These are phyloP conservation scores for Mola mola DNA, from an alignment of 2,113 vertebrate species.

Conservation along the genomic window DNA sequence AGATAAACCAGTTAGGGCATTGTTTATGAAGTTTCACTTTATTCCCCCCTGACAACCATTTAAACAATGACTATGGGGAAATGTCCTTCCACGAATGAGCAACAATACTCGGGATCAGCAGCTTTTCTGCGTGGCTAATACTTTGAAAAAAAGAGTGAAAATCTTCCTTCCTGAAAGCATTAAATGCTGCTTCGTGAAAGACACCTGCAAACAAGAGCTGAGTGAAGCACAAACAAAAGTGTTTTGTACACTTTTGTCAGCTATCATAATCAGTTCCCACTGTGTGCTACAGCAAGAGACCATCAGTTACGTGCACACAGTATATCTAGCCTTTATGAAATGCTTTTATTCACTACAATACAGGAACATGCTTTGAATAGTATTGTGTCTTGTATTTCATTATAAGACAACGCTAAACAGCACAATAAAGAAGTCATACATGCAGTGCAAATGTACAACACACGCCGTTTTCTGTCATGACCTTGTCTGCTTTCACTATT, in stretches of 20 bases:
- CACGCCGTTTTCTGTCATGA: constrained; percentile 35
- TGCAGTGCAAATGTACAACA: too few relatives aligned
- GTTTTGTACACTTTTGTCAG: constrained; percentile 84
- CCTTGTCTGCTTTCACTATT: constrained; percentile 53
- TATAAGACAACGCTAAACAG: too few relatives aligned
- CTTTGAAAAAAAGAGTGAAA: constrained; percentile 87
- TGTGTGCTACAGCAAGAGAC: constrained; percentile 53
- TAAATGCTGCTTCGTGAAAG: constrained; percentile 87
- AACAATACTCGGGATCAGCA: constrained; percentile 90
- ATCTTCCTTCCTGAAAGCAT: constrained; percentile 96
- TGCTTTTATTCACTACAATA: too few relatives aligned
- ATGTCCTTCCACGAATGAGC: constrained; percentile 88
- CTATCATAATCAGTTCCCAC: constrained; percentile 50
- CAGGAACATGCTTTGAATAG: too few relatives aligned
- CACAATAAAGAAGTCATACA: background rate
- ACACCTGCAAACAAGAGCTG: constrained; percentile 91
- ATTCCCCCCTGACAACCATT: constrained; percentile 97
- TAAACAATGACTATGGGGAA: constrained; percentile 97
- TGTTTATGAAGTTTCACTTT: constrained; percentile 95
- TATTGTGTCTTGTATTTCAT: background rate
- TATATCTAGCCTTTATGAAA: too few relatives aligned
- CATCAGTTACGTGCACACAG: constrained; percentile 28
- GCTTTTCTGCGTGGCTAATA: constrained; percentile 90
- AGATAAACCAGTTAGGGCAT: constrained; percentile 89
- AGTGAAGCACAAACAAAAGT: constrained; percentile 82